phyloP scores from a whole-genome alignment of 1,140 invertebrate genomes.

The Brachystomella parvula region DNA sequence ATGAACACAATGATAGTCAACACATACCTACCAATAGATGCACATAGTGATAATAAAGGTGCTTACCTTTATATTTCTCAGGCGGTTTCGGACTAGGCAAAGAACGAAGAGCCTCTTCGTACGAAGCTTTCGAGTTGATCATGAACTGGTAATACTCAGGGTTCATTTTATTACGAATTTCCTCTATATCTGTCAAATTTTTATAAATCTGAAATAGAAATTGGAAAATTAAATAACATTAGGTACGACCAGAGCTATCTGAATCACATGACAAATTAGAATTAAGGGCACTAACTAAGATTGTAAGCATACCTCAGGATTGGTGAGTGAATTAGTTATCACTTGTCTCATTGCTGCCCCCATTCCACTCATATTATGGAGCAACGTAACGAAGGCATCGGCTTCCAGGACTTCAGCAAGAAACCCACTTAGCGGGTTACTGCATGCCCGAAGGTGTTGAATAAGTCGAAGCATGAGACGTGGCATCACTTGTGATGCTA shows the following conservation, averaged over 20 bases:
- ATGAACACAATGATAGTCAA: too few relatives aligned
- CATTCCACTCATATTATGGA: conserved; percentile 88
- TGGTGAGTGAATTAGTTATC: conserved; percentile 80
- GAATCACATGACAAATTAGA: too few relatives aligned
- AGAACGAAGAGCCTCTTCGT: conserved; percentile 67
- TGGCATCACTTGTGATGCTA: conserved; percentile 89
- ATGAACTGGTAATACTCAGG: conserved; percentile 56
- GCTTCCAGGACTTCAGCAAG: conserved; percentile 63
- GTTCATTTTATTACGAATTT: conserved; percentile 42
- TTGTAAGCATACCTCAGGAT: conserved; percentile 68
- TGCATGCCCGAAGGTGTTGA: conserved; percentile 79
- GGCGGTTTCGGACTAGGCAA: conserved; percentile 72
- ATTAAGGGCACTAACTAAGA: too few relatives aligned
- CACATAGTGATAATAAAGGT: conserved; percentile 10
- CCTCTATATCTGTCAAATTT: conserved; percentile 41
- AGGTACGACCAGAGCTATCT: too few relatives aligned
- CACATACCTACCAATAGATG: too few relatives aligned
- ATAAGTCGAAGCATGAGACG: conserved; percentile 77
- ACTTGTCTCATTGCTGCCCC: conserved; percentile 86
- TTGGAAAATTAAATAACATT: background rate
- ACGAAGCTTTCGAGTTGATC: conserved; percentile 61
- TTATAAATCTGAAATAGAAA: conserved; percentile 42
- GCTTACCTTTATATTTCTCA: conserved; percentile 59
- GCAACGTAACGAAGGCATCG: conserved; percentile 75
- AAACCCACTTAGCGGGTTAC: conserved; percentile 40